These are phyloP conservation scores for Drosophila pruinosa DNA, from an alignment of 1,140 invertebrate species.

Conservation along the genomic window DNA sequence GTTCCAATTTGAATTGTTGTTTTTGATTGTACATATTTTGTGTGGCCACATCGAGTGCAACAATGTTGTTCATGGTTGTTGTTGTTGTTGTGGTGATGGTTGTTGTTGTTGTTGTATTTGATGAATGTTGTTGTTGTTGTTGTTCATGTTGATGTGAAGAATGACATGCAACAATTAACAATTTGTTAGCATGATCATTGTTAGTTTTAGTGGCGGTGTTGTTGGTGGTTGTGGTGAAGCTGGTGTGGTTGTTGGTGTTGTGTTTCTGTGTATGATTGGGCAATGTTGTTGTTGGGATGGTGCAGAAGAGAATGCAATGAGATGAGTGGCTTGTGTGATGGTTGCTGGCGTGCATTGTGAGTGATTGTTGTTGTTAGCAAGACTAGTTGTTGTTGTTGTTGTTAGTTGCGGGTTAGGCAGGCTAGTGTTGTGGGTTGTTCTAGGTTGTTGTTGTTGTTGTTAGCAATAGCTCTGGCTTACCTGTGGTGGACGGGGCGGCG, in stretches of 20 bases:
- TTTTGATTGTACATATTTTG: slow-evolving; percentile 81
- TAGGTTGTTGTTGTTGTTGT: slow-evolving; percentile 14
- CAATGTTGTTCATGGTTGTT: slow-evolving; percentile 52
- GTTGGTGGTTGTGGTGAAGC: slow-evolving; percentile 36
- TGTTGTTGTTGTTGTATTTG: slow-evolving; percentile 40
- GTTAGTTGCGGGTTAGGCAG: neutral
- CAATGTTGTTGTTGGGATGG: slow-evolving; percentile 26
- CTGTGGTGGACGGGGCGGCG: slow-evolving; percentile 87
- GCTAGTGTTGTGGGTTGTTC: neutral
- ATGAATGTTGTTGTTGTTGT: slow-evolving; percentile 53
- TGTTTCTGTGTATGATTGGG: slow-evolving; percentile 47
- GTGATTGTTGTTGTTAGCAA: slow-evolving; percentile 3
- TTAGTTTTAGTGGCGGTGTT: slow-evolving; percentile 65
- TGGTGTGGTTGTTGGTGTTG: slow-evolving; percentile 38
- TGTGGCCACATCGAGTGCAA: slow-evolving; percentile 75
- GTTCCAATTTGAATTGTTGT: slow-evolving; percentile 81
- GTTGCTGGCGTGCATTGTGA: too few species aligned
- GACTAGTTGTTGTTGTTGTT: slow-evolving; percentile 12
- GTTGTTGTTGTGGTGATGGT: slow-evolving; percentile 42
- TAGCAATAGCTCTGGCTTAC: slow-evolving; percentile 46
- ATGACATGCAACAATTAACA: slow-evolving; percentile 82
- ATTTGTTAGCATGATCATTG: slow-evolving; percentile 75
- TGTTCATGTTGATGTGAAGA: slow-evolving; percentile 79
- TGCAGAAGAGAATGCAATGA: slow-evolving; percentile 56
- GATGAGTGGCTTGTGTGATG: slow-evolving; percentile 42